Evolutionary conservation across 1,140 invertebrate species (phyloP), one percentile per base, ranked within the genome.

Genomic region (Cydia fagiglandana): DNA sequence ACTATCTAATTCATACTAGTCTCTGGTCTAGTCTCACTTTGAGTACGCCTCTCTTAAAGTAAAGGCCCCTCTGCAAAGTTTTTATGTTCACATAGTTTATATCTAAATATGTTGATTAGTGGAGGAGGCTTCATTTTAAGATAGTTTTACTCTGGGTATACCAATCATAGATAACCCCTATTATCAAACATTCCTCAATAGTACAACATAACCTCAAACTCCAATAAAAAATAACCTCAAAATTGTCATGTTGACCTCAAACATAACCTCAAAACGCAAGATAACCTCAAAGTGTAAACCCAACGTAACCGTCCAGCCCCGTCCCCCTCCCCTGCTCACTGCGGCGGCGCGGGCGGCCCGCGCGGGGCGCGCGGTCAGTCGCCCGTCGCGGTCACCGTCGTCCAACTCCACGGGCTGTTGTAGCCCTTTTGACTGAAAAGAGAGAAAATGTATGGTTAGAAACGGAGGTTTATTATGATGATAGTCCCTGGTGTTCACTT

Each of bases 371-470:
- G 86, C 79, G 90, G 92, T 93, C 92, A 93, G 88, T 93, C 92
- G 38, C 92, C 92, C 77, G 91, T 93, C 73, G 91, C 92, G 0
- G 92, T 92, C 85, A 93, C 92, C 75, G 91, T 92, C 78, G 91
- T 93, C 92, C 92, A 93, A 84, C 86, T 91, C 92, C 92, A 93
- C 64, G 91, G 91, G 80, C 90, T 91, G 85, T 84, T 91, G 88
- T 93, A 92, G 80, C 86, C 84, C 80, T 93, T 93, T 85, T 93
- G 92, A 78, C 92, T 93, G 92, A 56, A 89, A 90, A 84, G 64
- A 84, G 73, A 83, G 74, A 81, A 75, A 80, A 20, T n/a, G 53
- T 4, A 73, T 64, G 38, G 50, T 82, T 82, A 82, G 53, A 17
- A 53, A 7, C 17, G 50, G 50, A 53, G 45, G 45, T 12, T 3